Evolutionary conservation across 2,797 vertebrate species (phyloP).

Genomic region (Ctenopoma multispine): DNA sequence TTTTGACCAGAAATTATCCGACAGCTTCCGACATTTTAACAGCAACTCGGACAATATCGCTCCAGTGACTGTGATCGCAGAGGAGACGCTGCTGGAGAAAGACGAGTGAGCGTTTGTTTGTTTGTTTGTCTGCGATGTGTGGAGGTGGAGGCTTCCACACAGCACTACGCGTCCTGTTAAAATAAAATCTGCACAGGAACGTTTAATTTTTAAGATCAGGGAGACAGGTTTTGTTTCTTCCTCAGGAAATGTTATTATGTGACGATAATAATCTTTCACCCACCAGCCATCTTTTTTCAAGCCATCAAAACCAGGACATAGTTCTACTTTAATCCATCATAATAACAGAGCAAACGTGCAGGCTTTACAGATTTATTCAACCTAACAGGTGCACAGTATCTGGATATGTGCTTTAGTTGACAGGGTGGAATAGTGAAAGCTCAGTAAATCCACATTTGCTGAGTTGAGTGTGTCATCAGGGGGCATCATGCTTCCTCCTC

Average conservation of each 20-base stretch:
- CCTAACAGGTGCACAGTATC: background rate
- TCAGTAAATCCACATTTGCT: background rate
- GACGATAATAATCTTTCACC: background rate
- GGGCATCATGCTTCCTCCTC: background rate
- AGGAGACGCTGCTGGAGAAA: constrained; percentile 87
- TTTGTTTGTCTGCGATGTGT: background rate
- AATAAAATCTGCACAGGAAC: background rate
- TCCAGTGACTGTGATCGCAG: constrained; percentile 83
- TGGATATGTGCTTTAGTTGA: background rate
- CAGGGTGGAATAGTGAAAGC: background rate
- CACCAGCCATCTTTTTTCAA: background rate
- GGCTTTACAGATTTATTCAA: background rate
- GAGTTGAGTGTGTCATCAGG: background rate
- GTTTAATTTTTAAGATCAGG: background rate
- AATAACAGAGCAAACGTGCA: background rate
- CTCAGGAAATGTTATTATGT: no score
- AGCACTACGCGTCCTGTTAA: background rate
- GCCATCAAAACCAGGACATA: background rate
- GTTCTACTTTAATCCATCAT: background rate
- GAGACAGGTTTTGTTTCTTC: no score
- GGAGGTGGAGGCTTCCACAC: background rate
- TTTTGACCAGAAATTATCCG: constrained; percentile 87
- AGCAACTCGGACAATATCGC: constrained; percentile 76
- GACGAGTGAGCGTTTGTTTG: constrained; percentile 89
- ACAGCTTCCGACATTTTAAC: constrained; percentile 85